phyloP scores from a whole-genome alignment of 2,797 vertebrate species.

The Linurgus olivaceus region DNA sequence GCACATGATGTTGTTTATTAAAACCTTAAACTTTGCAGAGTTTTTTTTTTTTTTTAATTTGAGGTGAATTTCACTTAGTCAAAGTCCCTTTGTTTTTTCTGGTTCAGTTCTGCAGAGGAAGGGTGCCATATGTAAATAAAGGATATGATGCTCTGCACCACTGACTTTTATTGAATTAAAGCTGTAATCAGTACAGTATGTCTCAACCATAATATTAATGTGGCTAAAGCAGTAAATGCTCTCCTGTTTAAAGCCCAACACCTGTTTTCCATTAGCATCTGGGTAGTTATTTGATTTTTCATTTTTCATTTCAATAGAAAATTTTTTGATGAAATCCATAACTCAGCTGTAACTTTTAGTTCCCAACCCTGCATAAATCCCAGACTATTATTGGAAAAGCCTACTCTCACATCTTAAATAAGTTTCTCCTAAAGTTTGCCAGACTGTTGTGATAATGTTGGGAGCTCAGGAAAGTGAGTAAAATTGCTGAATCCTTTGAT shows the following conservation, averaged over 20 bases:
- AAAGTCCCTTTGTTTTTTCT: not conserved
- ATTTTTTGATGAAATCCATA: slow-evolving; percentile 40
- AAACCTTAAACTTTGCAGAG: not conserved
- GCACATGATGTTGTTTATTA: not conserved
- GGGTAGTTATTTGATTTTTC: slow-evolving; percentile 18
- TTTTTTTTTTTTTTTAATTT: not conserved
- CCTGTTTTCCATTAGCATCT: slow-evolving; percentile 47
- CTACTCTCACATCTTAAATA: not conserved
- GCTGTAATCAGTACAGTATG: slow-evolving; percentile 43
- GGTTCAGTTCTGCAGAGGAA: not conserved
- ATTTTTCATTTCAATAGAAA: slow-evolving; percentile 39
- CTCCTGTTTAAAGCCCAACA: slow-evolving; percentile 15
- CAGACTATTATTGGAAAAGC: not conserved
- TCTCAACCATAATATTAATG: slow-evolving; percentile 51
- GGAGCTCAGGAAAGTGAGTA: not conserved
- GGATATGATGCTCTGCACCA: not conserved
- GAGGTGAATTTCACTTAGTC: not conserved
- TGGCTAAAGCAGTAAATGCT: slow-evolving; percentile 23
- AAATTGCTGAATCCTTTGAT: not conserved
- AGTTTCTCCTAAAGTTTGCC: not conserved
- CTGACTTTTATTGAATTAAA: slow-evolving; percentile 50
- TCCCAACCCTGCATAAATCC: not conserved
- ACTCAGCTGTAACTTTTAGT: not conserved
- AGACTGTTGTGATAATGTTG: not conserved
- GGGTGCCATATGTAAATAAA: slow-evolving; percentile 14